A percentile compares a stretch with the other conserved stretches of the same genome.
Evolutionary conservation across 2,888 invertebrate species (phyloP).

Genomic region (Microctonus aethiopoides): DNA sequence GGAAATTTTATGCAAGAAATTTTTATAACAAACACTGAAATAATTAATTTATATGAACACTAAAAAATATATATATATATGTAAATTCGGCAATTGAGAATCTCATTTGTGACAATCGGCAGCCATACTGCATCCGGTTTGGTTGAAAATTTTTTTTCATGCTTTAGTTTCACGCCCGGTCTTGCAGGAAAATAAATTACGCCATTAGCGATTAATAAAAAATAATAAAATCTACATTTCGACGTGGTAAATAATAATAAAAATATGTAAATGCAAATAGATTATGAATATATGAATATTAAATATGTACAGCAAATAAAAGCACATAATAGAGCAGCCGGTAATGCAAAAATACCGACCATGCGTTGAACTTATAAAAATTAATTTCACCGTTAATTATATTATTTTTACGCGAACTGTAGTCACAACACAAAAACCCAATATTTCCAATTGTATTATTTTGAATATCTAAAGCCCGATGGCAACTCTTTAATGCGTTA

Average conservation of each 20-base stretch:
- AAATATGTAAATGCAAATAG: too few relatives aligned
- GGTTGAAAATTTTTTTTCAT: constrained; percentile 13
- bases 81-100: not conserved
- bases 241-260: too few relatives aligned
- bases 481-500: constrained; percentile 41
- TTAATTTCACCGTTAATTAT: constrained; percentile 37
- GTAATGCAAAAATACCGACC: constrained; percentile 33
- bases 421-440: constrained; percentile 51
- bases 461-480: constrained; percentile 55
- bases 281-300: not conserved
- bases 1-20: too few relatives aligned
- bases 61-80: not conserved
- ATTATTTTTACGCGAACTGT: constrained; percentile 48
- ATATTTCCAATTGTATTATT: constrained; percentile 48
- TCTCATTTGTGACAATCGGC: constrained; percentile 55
- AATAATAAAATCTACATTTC: too few relatives aligned
- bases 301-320: not conserved
- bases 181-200: not conserved
- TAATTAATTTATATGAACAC: not conserved
- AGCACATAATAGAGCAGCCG: constrained; percentile 35
- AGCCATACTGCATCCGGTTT: constrained; percentile 63
- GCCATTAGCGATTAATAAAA: too few relatives aligned
- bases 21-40: not conserved
- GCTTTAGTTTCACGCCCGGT: constrained; percentile 10
- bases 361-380: constrained; percentile 38